Conservation (phyloP, 2,797 vertebrate genomes). For the Semotilus atromaculatus region DNA sequence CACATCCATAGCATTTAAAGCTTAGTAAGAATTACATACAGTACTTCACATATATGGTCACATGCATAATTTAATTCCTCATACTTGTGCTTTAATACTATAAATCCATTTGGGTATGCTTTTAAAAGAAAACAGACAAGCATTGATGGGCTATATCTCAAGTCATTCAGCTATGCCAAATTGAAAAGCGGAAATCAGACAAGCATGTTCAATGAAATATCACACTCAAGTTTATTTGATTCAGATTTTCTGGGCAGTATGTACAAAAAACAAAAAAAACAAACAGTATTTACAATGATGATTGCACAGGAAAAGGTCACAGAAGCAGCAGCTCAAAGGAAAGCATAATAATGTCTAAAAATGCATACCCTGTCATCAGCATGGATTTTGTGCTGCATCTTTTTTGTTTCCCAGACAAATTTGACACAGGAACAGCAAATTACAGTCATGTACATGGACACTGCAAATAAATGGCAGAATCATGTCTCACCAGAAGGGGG, state of each 20-base stretch:
- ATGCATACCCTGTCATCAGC: slow-evolving; percentile 55
- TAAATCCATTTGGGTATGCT: not conserved
- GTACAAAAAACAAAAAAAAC: too few relatives aligned
- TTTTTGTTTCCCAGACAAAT: slow-evolving; percentile 7
- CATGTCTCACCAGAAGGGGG: slow-evolving; percentile 42
- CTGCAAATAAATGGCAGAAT: slow-evolving; percentile 33
- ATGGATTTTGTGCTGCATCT: slow-evolving; percentile 40
- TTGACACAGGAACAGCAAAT: slow-evolving; percentile 43
- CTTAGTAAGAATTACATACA: not conserved
- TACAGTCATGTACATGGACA: slow-evolving; percentile 26
- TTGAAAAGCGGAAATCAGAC: slow-evolving; percentile 2
- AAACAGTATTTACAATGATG: slow-evolving; percentile 58
- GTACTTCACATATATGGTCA: not conserved
- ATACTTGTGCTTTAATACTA: not conserved
- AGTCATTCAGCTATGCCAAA: not conserved
- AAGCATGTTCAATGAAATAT: slow-evolving; percentile 37
- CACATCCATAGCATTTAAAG: not conserved
- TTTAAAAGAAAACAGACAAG: not conserved
- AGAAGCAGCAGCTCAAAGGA: slow-evolving; percentile 40
- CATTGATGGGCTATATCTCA: not conserved
- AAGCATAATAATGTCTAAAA: slow-evolving; percentile 39
- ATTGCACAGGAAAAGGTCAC: slow-evolving; percentile 51
- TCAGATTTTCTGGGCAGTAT: slow-evolving; percentile 46
- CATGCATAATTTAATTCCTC: not conserved
- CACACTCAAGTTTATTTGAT: slow-evolving; percentile 56